Conservation (phyloP, 1,140 invertebrate species). For the Coenobita brevimanus region DNA sequence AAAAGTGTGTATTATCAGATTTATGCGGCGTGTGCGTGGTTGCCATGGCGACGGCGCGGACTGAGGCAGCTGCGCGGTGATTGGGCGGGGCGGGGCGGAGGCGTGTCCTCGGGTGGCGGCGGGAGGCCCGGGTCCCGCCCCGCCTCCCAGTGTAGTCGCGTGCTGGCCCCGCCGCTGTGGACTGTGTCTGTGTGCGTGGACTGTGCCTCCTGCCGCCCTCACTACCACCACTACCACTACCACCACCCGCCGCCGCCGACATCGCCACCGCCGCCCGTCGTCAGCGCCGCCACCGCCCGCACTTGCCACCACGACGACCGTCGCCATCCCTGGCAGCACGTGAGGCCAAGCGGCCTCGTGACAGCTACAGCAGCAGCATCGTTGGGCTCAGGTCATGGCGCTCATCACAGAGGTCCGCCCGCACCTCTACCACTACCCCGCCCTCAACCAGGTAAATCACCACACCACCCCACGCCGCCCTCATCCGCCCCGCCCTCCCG, state of each 20-base stretch:
- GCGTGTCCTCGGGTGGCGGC: slow-evolving; percentile 50
- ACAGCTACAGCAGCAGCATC: slow-evolving; percentile 12
- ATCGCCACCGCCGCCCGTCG: slow-evolving; percentile 20
- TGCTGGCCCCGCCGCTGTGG: slow-evolving; percentile 62
- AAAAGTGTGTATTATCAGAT: slow-evolving; percentile 67
- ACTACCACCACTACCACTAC: neutral
- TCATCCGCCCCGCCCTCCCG: slow-evolving; percentile 46
- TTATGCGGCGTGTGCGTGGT: slow-evolving; percentile 66
- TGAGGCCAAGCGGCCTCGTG: slow-evolving; percentile 28
- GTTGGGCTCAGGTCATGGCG: slow-evolving; percentile 52
- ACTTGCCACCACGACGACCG: slow-evolving; percentile 7
- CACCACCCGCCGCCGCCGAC: slow-evolving; percentile 31
- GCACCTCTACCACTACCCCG: slow-evolving; percentile 68
- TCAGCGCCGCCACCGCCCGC: slow-evolving; percentile 21
- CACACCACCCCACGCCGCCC: slow-evolving; percentile 37
- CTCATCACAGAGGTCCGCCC: slow-evolving; percentile 68
- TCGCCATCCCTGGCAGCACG: slow-evolving; percentile 26
- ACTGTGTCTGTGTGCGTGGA: slow-evolving; percentile 48
- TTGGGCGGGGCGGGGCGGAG: slow-evolving; percentile 39
- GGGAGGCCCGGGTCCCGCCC: slow-evolving; percentile 59
- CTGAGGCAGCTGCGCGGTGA: slow-evolving; percentile 31
- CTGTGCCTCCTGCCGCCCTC: neutral
- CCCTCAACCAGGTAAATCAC: slow-evolving; percentile 67
- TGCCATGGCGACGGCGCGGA: slow-evolving; percentile 62
- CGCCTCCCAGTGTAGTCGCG: slow-evolving; percentile 56